A percentile compares a stretch with the other conserved stretches of the same genome.
phyloP scores from a whole-genome alignment of 2,113 vertebrate genomes.

The Polyodon spathula region DNA sequence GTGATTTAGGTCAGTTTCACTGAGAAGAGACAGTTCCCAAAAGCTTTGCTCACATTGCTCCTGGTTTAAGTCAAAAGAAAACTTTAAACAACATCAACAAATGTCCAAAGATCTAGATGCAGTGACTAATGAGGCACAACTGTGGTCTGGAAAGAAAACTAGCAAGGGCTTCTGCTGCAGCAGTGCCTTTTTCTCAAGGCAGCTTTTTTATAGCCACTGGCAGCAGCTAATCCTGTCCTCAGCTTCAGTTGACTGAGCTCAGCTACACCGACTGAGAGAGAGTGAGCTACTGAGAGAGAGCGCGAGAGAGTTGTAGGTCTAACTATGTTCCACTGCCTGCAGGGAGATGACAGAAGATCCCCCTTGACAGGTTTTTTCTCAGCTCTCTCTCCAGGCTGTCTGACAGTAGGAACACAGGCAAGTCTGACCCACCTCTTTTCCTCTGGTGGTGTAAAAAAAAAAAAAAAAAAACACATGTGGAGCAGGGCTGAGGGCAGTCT shows the following conservation, averaged over 20 bases:
- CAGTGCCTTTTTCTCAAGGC: conserved; percentile 38
- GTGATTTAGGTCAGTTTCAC: conserved; percentile 62
- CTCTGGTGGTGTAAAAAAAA: conserved; percentile 47
- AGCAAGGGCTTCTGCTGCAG: conserved; percentile 32
- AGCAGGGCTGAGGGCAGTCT: conserved; percentile 2
- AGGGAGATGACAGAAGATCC: conserved; percentile 48
- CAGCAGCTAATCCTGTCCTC: conserved; percentile 36
- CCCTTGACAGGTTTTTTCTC: conserved; percentile 41
- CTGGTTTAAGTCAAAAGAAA: conserved; percentile 33
- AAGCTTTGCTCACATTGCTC: conserved; percentile 29
- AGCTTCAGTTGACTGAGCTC: conserved; percentile 38
- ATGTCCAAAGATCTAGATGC: conserved; percentile 19
- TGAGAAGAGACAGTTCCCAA: conserved; percentile 37
- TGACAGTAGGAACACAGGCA: conserved; percentile 51
- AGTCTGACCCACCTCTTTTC: conserved; percentile 33
- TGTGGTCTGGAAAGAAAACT: conserved; percentile 35
- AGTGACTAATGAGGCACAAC: conserved; percentile 46
- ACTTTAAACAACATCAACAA: conserved; percentile 33
- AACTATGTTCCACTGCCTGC: conserved; percentile 41
- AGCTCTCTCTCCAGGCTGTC: conserved; percentile 33
- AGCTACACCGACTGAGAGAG: conserved; percentile 37
- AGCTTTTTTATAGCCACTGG: conserved; percentile 36
- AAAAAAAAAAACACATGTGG: conserved; percentile 1
- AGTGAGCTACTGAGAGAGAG: conserved; percentile 15
- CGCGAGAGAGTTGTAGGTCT: conserved; percentile 33